Conservation (phyloP, 2,888 invertebrate species). For the Troilus luridus region DNA sequence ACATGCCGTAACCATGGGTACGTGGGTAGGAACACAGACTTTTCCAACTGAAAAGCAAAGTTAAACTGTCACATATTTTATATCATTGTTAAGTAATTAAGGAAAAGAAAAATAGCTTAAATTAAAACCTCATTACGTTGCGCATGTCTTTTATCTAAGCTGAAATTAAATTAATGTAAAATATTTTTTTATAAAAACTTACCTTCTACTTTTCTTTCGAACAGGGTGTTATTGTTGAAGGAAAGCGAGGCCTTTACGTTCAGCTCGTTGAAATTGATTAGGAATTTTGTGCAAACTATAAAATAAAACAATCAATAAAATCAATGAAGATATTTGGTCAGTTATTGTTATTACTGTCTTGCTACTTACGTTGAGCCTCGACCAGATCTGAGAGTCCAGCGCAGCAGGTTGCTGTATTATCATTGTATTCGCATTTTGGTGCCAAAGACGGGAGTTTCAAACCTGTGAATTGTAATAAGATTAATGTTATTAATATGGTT, state of each 20-base stretch:
- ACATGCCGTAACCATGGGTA: background rate
- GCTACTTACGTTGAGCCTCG: background rate
- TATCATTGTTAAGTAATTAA: no score
- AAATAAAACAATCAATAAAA: background rate
- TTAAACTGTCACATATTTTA: background rate
- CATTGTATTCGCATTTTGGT: background rate
- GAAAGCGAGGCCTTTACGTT: background rate
- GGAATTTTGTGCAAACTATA: background rate
- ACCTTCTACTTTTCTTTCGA: background rate
- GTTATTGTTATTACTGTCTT: background rate
- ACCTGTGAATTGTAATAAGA: no score
- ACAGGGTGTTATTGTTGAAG: background rate
- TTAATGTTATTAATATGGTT: no score
- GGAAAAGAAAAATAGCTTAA: no score
- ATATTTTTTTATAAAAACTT: background rate
- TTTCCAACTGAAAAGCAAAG: slow-evolving; percentile 13
- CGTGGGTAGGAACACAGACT: background rate
- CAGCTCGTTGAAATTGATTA: background rate
- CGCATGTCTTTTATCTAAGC: no score
- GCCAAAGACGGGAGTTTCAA: background rate
- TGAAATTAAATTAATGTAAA: background rate
- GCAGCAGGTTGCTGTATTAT: background rate
- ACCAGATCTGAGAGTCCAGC: background rate
- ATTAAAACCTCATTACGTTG: no score
- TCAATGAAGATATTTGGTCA: background rate